Conservation (phyloP, 2,888 invertebrate species). For the Pteria penguin region DNA sequence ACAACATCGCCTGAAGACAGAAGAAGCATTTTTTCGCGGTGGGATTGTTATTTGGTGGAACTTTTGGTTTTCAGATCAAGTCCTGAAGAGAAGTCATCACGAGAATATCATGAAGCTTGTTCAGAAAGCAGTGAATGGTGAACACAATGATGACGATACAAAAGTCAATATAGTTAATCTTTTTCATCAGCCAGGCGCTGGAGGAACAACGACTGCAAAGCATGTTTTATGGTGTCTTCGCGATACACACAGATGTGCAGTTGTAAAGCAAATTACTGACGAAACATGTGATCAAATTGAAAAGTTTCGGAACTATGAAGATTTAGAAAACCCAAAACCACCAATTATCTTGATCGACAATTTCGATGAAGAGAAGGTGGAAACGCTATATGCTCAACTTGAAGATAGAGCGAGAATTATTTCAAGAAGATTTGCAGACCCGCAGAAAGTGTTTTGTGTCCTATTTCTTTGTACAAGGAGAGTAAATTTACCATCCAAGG, state of each 20-base stretch:
- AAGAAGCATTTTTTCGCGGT: conserved; percentile 60
- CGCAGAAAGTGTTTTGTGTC: conserved; percentile 50
- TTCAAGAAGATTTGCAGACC: conserved; percentile 28
- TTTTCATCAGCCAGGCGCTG: conserved; percentile 68
- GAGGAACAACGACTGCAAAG: conserved; percentile 66
- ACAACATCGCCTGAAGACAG: conserved; percentile 28
- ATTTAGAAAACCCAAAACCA: conserved; percentile 54
- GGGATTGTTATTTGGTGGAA: conserved; percentile 67
- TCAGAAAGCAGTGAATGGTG: conserved; percentile 35
- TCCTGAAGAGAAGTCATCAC: conserved; percentile 50
- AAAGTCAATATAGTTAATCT: conserved; percentile 56
- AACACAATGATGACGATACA: conserved; percentile 43
- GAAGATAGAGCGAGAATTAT: conserved; percentile 47
- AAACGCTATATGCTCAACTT: conserved; percentile 36
- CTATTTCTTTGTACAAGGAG: conserved; percentile 48
- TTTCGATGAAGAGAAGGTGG: conserved; percentile 57
- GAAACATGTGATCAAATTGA: conserved; percentile 62
- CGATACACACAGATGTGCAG: conserved; percentile 58
- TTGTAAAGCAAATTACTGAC: conserved; percentile 58
- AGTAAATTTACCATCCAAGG: conserved; percentile 6
- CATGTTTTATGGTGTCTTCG: conserved; percentile 65
- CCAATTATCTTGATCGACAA: conserved; percentile 64
- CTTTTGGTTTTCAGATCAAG: conserved; percentile 61
- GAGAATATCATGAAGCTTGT: conserved; percentile 36
- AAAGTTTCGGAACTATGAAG: conserved; percentile 52